Conservation (phyloP, 2,797 vertebrate genomes). For the Falco peregrinus region DNA sequence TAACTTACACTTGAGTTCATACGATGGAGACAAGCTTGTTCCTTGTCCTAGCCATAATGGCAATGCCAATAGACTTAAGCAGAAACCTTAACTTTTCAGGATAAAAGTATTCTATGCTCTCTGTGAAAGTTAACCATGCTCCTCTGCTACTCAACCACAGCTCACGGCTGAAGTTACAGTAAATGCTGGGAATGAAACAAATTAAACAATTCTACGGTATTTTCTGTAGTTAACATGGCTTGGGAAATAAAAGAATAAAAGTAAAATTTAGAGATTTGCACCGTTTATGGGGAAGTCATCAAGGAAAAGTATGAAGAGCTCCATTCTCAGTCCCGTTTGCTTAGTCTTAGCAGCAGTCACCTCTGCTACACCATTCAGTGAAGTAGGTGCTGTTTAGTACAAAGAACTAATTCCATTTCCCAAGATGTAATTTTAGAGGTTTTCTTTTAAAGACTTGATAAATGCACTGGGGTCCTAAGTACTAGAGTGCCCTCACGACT, state of each 20-base stretch:
- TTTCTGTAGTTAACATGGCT: neutral
- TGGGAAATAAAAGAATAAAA: neutral
- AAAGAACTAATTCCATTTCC: neutral
- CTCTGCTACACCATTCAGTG: neutral
- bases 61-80: neutral
- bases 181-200: neutral
- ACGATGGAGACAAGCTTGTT: neutral
- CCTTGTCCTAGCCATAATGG: neutral
- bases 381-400: neutral
- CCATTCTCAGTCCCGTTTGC: neutral
- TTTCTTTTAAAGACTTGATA: neutral
- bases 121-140: neutral
- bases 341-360: neutral
- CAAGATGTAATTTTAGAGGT: neutral
- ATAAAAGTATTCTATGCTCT: neutral
- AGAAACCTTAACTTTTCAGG: neutral
- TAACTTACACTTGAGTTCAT: neutral
- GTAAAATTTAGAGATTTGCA: neutral
- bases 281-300: neutral
- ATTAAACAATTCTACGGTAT: neutral
- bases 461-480: neutral
- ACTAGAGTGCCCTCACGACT: neutral
- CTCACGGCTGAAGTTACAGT: neutral
- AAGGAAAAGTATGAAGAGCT: neutral
- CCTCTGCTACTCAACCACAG: neutral